Percentiles rank a stretch among this genome's conserved stretches.
Conservation (phyloP, 92 coral and sea anemone genomes). For the Porites divaricata region DNA sequence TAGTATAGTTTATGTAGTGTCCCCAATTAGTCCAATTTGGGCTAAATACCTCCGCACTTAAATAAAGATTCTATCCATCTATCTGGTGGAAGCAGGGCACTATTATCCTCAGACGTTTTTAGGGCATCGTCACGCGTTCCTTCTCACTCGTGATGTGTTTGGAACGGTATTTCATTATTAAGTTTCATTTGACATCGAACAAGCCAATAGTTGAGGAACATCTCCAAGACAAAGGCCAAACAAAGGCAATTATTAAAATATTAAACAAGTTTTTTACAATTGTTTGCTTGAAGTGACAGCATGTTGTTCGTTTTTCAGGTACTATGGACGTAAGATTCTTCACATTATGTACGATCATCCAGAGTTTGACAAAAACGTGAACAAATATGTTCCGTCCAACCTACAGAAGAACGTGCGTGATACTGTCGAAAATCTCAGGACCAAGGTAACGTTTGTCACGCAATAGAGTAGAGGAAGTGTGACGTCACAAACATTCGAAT, state of each 20-base stretch:
- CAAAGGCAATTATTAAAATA: not conserved
- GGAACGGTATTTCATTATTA: too few relatives aligned
- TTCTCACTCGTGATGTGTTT: too few relatives aligned
- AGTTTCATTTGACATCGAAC: too few relatives aligned
- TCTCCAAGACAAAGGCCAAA: not conserved
- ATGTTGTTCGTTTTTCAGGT: constrained; percentile 49
- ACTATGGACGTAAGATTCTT: constrained; percentile 92
- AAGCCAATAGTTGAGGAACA: too few relatives aligned
- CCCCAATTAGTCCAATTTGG: too few relatives aligned
- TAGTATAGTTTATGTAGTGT: too few relatives aligned
- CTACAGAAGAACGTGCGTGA: constrained; percentile 82
- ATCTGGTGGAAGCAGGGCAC: too few relatives aligned
- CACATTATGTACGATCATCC: constrained; percentile 86
- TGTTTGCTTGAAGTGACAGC: not conserved
- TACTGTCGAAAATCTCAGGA: constrained; percentile 81
- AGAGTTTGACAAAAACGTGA: constrained; percentile 87
- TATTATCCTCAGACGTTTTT: too few relatives aligned
- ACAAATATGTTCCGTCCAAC: constrained; percentile 84
- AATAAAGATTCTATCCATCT: too few relatives aligned
- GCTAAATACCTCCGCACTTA: too few relatives aligned
- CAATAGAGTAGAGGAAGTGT: not conserved
- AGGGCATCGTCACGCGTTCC: too few relatives aligned
- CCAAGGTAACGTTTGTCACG: constrained; percentile 57
- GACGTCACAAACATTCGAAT: too few relatives aligned
- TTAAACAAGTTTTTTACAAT: not conserved